phyloP scores from a whole-genome alignment of 2,797 vertebrate species.

The Helarctos malayanus region DNA sequence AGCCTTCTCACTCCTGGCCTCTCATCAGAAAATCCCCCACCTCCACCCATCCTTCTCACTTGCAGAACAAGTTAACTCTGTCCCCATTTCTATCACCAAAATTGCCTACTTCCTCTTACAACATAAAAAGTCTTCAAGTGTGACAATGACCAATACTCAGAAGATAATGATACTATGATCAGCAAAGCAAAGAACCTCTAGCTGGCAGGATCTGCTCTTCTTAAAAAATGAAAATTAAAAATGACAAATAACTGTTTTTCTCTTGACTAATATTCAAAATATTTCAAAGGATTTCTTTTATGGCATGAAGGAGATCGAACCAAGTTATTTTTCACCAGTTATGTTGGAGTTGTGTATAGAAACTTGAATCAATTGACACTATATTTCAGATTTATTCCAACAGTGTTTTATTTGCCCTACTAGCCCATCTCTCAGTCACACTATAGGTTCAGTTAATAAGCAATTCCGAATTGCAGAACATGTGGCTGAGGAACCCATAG shows the following conservation, averaged over 20 bases:
- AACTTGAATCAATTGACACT: neutral
- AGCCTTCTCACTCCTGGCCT: neutral
- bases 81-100: neutral
- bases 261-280: constrained; percentile 16
- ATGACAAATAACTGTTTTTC: neutral
- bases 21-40: neutral
- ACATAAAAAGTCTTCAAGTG: neutral
- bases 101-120: neutral
- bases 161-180: neutral
- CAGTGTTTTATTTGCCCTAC: neutral
- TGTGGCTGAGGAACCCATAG: neutral
- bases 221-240: constrained; percentile 36
- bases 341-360: neutral
- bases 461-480: neutral
- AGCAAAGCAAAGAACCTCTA: neutral
- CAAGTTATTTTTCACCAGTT: neutral
- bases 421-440: neutral
- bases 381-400: neutral
- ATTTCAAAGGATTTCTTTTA: neutral
- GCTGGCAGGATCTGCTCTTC: neutral
- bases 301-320: neutral
- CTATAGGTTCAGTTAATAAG: neutral
- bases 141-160: neutral
- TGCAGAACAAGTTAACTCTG: neutral
- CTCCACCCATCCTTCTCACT: neutral